These are phyloP conservation scores for Drosophila aldrichi DNA, from an alignment of 2,888 invertebrate species.

Conservation along the genomic window DNA sequence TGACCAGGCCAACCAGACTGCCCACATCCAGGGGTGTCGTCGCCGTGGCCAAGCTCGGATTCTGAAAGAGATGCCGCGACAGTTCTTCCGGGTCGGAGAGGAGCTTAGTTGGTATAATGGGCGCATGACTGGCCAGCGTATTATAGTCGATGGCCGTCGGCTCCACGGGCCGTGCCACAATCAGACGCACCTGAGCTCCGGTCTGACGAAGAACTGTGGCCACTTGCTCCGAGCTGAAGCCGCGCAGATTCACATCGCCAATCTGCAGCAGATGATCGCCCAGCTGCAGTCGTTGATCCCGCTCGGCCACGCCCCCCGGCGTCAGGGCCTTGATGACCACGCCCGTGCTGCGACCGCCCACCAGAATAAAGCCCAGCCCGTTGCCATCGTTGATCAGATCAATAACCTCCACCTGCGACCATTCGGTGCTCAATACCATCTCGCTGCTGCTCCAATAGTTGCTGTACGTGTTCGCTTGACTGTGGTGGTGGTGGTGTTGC, in stretches of 20 bases:
- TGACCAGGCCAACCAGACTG: constrained; percentile 69
- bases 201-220: constrained; percentile 91
- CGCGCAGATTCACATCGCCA: constrained; percentile 96
- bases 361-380: constrained; percentile 98
- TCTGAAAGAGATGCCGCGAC: constrained; percentile 93
- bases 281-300: constrained; percentile 96
- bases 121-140: constrained; percentile 90
- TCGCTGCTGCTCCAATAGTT: constrained; percentile 27
- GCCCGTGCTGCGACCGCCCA: constrained; percentile 98
- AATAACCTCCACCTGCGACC: constrained; percentile 99
- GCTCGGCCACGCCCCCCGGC: constrained; percentile 98
- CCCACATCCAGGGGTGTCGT: constrained; percentile 84
- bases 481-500: constrained; percentile 23
- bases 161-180: constrained; percentile 97
- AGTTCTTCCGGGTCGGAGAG: constrained; percentile 96
- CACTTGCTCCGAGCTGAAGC: constrained; percentile 98
- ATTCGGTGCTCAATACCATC: constrained; percentile 98
- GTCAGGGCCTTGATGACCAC: constrained; percentile 99
- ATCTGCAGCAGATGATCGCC: constrained; percentile 99
- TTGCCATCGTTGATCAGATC: constrained; percentile 99
- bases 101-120: constrained; percentile 96
- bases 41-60: constrained; percentile 84
- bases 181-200: constrained; percentile 90
- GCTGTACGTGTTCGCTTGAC: constrained; percentile 21
- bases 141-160: constrained; percentile 92